phyloP scores from a whole-genome alignment of 2,113 vertebrate genomes.

The Excalfactoria chinensis region DNA sequence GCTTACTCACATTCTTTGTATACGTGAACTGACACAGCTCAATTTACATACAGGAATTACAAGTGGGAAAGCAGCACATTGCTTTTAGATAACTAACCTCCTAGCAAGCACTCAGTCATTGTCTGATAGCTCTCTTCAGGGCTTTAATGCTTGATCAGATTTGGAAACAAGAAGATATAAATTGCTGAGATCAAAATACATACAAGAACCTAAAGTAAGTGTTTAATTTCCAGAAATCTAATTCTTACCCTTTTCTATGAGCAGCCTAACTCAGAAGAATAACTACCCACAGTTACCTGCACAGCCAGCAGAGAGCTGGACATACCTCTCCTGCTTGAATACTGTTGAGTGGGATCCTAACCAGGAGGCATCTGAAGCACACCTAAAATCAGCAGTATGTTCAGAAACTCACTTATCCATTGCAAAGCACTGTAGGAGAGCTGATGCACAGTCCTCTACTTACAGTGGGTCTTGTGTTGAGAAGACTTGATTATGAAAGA shows the following conservation, averaged over 20 bases:
- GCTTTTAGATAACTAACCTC: not conserved
- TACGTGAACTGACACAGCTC: not conserved
- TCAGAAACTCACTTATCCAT: not conserved
- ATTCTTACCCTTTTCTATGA: not conserved
- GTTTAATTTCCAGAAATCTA: not conserved
- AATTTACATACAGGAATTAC: not conserved
- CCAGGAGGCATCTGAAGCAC: not conserved
- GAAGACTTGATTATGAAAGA: not conserved
- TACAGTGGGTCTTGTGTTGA: not conserved
- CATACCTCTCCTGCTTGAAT: not conserved
- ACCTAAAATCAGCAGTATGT: not conserved
- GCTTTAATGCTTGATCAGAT: not conserved
- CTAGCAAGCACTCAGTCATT: not conserved
- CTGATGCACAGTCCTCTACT: not conserved
- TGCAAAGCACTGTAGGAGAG: not conserved
- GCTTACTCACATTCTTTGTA: not conserved
- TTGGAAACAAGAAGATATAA: not conserved
- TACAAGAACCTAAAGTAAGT: not conserved
- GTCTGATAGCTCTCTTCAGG: not conserved
- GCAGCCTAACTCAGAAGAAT: not conserved
- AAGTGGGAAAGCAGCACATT: not conserved
- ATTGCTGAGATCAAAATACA: not conserved
- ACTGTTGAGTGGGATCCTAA: not conserved
- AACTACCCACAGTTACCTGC: not conserved
- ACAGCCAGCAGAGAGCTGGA: rapidly evolving